phyloP scores from a whole-genome alignment of 1,140 invertebrate genomes.

The Augochlora pura region DNA sequence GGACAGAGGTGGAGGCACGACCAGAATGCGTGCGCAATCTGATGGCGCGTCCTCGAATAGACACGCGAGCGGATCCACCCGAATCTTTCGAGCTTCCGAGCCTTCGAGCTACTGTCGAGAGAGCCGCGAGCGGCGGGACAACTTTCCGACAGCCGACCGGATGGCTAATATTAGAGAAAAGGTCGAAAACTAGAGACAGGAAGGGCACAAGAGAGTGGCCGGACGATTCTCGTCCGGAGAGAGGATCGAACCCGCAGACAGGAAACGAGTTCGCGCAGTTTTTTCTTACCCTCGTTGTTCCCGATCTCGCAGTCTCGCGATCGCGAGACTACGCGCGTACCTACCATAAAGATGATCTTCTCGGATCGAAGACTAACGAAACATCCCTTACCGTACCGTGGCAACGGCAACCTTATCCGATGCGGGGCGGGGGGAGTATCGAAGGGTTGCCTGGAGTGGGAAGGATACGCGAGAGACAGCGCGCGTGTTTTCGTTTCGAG shows the following conservation, averaged over 20 bases:
- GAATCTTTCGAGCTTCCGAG: neutral
- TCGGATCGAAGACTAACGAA: too few relatives aligned
- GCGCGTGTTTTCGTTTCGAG: conserved; percentile 40
- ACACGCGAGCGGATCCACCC: neutral
- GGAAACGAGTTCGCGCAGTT: too few relatives aligned
- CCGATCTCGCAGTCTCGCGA: too few relatives aligned
- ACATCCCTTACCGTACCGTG: too few relatives aligned
- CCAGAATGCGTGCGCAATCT: neutral
- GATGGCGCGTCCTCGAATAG: neutral
- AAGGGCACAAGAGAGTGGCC: neutral
- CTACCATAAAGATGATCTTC: too few relatives aligned
- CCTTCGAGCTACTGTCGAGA: neutral
- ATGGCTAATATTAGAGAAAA: conserved; percentile 39
- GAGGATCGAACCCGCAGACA: too few relatives aligned
- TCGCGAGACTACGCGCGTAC: too few relatives aligned
- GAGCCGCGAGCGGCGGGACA: neutral
- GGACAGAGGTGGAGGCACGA: neutral
- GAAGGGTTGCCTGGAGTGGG: neutral
- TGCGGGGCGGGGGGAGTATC: too few relatives aligned
- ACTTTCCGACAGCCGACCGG: neutral
- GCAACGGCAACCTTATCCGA: too few relatives aligned
- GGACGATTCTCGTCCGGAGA: too few relatives aligned
- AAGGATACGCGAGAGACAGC: conserved; percentile 30
- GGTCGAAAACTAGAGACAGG: conserved; percentile 23
- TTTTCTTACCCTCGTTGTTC: too few relatives aligned